Evolutionary conservation across 2,797 vertebrate species (phyloP).

Genomic region (Gila robusta): DNA sequence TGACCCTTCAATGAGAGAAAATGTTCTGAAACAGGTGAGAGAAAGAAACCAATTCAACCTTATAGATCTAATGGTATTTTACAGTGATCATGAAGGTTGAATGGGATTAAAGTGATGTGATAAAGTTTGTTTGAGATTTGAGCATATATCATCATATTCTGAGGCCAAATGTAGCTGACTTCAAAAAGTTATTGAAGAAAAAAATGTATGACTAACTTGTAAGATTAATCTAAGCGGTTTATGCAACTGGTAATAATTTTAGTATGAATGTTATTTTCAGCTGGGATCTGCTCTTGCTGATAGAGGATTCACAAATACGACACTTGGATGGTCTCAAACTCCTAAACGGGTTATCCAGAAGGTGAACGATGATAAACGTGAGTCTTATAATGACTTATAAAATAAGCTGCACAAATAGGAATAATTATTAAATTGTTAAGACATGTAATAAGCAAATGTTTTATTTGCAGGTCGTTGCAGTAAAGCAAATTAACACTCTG

Average conservation of each 20-base stretch:
- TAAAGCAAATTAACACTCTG: neutral
- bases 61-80: no score
- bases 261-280: neutral
- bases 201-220: no score
- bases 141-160: no score
- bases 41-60: neutral
- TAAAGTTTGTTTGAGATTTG: no score
- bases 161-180: no score
- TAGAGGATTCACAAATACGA: neutral
- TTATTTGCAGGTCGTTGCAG: neutral
- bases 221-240: neutral
- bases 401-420: neutral
- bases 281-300: neutral
- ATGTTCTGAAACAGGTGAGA: conserved; percentile 22
- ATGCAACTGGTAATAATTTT: neutral
- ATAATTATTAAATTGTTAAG: neutral
- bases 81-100: no score
- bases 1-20: neutral
- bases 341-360: neutral
- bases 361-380: neutral
- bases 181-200: no score
- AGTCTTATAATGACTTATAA: neutral
- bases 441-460: neutral
- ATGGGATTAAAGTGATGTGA: no score
- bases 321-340: neutral